Percentiles rank a stretch among this genome's conserved stretches.
Conservation (phyloP, 2,888 invertebrate genomes). For the Periphyllus acericola region DNA sequence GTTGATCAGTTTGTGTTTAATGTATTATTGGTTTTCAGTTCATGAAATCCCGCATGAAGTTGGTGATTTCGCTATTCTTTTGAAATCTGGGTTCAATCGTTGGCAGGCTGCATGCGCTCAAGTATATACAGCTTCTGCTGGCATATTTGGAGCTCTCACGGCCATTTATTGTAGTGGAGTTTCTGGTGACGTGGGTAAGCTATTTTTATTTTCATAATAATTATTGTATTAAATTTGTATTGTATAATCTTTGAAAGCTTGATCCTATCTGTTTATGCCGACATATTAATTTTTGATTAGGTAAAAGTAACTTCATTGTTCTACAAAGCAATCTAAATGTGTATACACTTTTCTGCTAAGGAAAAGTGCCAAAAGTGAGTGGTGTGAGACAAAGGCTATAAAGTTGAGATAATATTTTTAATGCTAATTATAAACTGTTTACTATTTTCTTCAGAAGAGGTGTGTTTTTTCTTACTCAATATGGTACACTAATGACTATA, state of each 20-base stretch:
- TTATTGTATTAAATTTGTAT: neutral
- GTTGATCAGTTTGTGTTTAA: neutral
- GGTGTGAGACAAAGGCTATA: neutral
- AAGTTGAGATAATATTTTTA: neutral
- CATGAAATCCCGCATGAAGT: slow-evolving; percentile 99
- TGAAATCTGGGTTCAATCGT: slow-evolving; percentile 90
- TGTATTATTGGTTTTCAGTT: slow-evolving; percentile 68
- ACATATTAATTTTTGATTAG: neutral
- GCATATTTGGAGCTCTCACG: slow-evolving; percentile 86
- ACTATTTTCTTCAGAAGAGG: neutral
- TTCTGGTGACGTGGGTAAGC: slow-evolving; percentile 78
- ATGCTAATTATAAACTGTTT: neutral
- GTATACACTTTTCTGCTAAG: neutral
- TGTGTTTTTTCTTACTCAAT: neutral
- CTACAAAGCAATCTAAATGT: neutral
- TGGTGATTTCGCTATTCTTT: slow-evolving; percentile 97
- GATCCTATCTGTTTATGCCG: neutral
- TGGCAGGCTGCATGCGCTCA: slow-evolving; percentile 97
- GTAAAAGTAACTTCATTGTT: neutral
- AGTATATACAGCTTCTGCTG: slow-evolving; percentile 88
- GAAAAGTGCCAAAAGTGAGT: neutral
- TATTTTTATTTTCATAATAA: neutral
- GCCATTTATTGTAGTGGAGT: slow-evolving; percentile 88
- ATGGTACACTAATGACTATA: too few relatives aligned
- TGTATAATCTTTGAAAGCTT: neutral